Evolutionary conservation across 2,113 vertebrate species (phyloP).

Genomic region (Tetrax tetrax): DNA sequence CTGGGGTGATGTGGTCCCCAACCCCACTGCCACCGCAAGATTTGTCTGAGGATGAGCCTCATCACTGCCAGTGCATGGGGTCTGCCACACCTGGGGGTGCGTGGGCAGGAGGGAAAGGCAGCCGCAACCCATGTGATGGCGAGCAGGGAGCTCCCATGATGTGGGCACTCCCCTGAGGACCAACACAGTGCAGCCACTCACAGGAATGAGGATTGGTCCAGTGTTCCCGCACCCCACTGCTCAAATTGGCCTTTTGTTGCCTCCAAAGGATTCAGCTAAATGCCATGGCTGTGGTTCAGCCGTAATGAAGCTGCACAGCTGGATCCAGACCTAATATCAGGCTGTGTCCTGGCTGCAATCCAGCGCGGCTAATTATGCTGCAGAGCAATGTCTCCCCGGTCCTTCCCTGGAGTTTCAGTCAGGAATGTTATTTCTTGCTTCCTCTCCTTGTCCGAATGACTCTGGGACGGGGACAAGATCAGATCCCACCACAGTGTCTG

Average conservation of each 20-base stretch:
- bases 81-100: neutral
- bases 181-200: accelerated
- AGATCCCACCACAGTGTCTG: neutral
- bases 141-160: neutral
- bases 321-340: neutral
- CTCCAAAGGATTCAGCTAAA: neutral
- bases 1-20: neutral
- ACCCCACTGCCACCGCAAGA: accelerated
- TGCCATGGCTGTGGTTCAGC: neutral
- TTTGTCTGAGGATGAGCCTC: neutral
- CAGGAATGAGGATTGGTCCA: neutral
- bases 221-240: accelerated
- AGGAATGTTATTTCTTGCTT: neutral
- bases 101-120: neutral
- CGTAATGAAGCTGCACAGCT: neutral
- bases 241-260: neutral
- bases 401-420: neutral
- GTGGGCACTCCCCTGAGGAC: neutral
- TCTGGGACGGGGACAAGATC: neutral
- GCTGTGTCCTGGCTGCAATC: neutral
- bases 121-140: neutral
- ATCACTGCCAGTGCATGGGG: neutral
- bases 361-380: neutral
- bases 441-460: neutral
- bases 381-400: accelerated